Conservation (phyloP, 2,113 vertebrate genomes). For the Poeciliopsis turrubarensis region DNA sequence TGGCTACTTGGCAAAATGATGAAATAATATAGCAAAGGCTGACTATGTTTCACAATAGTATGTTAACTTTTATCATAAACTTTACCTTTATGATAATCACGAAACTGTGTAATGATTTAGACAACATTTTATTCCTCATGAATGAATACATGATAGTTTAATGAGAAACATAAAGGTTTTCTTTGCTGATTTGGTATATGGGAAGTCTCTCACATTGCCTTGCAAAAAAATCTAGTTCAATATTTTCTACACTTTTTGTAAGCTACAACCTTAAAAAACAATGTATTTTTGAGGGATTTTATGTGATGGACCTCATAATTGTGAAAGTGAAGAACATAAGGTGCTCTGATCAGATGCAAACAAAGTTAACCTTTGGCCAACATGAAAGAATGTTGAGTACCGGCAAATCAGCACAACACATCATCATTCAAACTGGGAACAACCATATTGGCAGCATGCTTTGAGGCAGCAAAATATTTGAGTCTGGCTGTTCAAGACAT, state of each 20-base stretch:
- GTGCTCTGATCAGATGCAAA: background rate
- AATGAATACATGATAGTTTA: background rate
- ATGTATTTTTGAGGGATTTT: background rate
- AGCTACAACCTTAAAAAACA: no score
- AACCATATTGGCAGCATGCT: background rate
- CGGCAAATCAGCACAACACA: background rate
- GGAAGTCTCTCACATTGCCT: background rate
- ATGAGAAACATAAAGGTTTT: background rate
- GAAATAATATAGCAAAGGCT: constrained; percentile 2
- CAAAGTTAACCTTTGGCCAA: background rate
- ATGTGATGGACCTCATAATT: no score
- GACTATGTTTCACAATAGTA: constrained; percentile 22
- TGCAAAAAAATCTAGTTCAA: no score
- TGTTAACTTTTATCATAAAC: background rate
- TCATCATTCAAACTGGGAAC: background rate
- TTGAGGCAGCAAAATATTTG: no score
- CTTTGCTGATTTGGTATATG: background rate
- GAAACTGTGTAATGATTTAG: background rate
- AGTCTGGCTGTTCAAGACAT: background rate
- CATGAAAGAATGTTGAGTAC: background rate
- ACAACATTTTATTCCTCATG: background rate
- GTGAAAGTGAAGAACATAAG: background rate
- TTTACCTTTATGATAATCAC: background rate
- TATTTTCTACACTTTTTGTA: no score
- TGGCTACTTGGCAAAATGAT: background rate